Evolutionary conservation across 1,140 invertebrate genomes (phyloP).

Genomic region (Spodoptera litura): DNA sequence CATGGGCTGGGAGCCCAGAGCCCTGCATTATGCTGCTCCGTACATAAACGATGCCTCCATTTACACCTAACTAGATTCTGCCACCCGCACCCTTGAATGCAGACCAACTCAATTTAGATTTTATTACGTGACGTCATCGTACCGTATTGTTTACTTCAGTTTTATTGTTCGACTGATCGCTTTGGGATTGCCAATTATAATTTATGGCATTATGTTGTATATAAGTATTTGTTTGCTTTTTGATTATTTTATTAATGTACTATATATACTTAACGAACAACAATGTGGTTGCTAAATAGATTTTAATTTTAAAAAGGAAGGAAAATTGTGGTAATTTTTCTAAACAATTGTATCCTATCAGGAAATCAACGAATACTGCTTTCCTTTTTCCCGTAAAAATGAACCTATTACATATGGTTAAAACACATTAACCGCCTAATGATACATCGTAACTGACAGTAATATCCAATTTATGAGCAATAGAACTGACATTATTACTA

Average conservation of each 20-base stretch:
- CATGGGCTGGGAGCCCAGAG: slow-evolving; percentile 79
- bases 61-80: slow-evolving; percentile 61
- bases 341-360: no score
- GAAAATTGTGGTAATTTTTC: no score
- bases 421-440: slow-evolving; percentile 40
- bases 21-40: slow-evolving; percentile 68
- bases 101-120: slow-evolving; percentile 58
- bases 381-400: slow-evolving; percentile 16
- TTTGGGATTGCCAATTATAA: slow-evolving; percentile 1
- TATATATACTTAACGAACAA: no score
- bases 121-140: slow-evolving; percentile 48
- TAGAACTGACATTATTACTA: slow-evolving; percentile 48
- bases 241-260: no score
- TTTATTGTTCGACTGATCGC: slow-evolving; percentile 10
- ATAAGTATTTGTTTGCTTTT: not conserved
- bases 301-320: no score
- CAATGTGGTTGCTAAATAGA: no score
- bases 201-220: not conserved
- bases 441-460: slow-evolving; percentile 43
- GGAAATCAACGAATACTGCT: not conserved
- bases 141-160: slow-evolving; percentile 34
- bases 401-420: slow-evolving; percentile 35
- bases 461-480: slow-evolving; percentile 50
- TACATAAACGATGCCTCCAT: slow-evolving; percentile 74
- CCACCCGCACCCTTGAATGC: slow-evolving; percentile 51